Evolutionary conservation across 2,797 vertebrate genomes (phyloP).

Genomic region (Ptychadena robeensis): DNA sequence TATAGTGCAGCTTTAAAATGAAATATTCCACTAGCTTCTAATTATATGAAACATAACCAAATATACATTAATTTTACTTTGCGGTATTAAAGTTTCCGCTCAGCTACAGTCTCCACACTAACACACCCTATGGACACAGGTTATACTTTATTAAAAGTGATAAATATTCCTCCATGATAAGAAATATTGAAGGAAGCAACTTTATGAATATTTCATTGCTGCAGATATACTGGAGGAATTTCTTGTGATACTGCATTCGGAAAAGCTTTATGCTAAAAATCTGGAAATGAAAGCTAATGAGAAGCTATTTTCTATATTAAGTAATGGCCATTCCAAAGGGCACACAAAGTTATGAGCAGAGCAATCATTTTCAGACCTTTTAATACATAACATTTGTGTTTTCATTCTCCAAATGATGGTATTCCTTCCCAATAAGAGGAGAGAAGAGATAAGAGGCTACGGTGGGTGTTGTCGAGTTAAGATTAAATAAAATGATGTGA

Average conservation of each 20-base stretch:
- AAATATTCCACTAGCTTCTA: background rate
- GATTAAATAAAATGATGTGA: slow-evolving; percentile 55
- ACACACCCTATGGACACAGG: slow-evolving; percentile 15
- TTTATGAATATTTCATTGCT: slow-evolving; percentile 48
- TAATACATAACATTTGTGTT: slow-evolving; percentile 53
- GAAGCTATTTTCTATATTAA: slow-evolving; percentile 59
- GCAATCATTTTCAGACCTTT: slow-evolving; percentile 45
- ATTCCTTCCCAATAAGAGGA: slow-evolving; percentile 35
- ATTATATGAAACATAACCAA: background rate
- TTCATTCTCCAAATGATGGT: slow-evolving; percentile 36
- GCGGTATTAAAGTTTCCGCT: background rate
- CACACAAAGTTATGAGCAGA: slow-evolving; percentile 49
- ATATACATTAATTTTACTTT: background rate
- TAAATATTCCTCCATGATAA: slow-evolving; percentile 44
- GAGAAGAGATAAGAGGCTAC: slow-evolving; percentile 17
- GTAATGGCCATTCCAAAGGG: slow-evolving; percentile 49
- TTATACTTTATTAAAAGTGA: slow-evolving; percentile 53
- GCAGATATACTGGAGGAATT: slow-evolving; percentile 14
- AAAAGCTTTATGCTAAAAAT: slow-evolving; percentile 39
- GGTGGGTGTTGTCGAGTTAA: slow-evolving; percentile 49
- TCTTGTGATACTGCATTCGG: slow-evolving; percentile 15
- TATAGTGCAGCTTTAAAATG: background rate
- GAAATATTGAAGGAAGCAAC: slow-evolving; percentile 37
- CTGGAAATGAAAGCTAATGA: slow-evolving; percentile 42
- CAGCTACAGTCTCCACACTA: slow-evolving; percentile 1